Percentiles rank a stretch among this genome's conserved stretches.
Evolutionary conservation across 2,113 vertebrate species (phyloP).

Genomic region (Brienomyrus longianalis): DNA sequence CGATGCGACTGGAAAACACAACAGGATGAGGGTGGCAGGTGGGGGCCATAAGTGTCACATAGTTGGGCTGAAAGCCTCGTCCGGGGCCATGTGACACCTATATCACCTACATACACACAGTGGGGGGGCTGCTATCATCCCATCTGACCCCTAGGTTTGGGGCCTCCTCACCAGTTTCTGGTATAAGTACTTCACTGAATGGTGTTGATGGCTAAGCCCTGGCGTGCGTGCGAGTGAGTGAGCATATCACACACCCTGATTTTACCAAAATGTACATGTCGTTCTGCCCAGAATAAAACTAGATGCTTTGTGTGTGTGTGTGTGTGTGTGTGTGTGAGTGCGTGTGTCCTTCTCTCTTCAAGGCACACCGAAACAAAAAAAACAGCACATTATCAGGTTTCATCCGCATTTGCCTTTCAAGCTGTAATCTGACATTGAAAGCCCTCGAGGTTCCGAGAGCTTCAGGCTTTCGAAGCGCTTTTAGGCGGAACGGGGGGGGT

Average conservation of each 20-base stretch:
- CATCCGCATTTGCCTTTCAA: constrained; percentile 32
- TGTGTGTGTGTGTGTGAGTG: background rate
- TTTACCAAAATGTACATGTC: constrained; percentile 16
- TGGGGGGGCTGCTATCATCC: background rate
- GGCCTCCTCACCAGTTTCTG: background rate
- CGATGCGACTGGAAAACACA: background rate
- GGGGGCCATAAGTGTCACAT: background rate
- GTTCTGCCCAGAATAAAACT: background rate
- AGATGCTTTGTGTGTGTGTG: background rate
- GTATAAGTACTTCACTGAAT: background rate
- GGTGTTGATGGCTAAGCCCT: background rate
- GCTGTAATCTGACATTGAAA: constrained; percentile 40
- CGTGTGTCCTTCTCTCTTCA: background rate
- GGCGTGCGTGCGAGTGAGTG: background rate
- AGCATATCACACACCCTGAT: background rate
- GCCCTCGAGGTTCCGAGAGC: constrained; percentile 33
- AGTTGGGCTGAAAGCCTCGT: background rate
- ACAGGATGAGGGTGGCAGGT: background rate
- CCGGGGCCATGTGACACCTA: background rate
- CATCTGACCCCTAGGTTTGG: background rate
- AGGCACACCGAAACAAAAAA: constrained; percentile 6
- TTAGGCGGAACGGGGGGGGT: constrained; percentile 51
- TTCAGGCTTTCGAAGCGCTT: constrained; percentile 40
- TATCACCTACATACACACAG: background rate
- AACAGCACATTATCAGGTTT: constrained; percentile 33